Evolutionary conservation across 2,797 vertebrate species (phyloP), one percentile per base, ranked within the genome.

Genomic region (Bufotes viridis): DNA sequence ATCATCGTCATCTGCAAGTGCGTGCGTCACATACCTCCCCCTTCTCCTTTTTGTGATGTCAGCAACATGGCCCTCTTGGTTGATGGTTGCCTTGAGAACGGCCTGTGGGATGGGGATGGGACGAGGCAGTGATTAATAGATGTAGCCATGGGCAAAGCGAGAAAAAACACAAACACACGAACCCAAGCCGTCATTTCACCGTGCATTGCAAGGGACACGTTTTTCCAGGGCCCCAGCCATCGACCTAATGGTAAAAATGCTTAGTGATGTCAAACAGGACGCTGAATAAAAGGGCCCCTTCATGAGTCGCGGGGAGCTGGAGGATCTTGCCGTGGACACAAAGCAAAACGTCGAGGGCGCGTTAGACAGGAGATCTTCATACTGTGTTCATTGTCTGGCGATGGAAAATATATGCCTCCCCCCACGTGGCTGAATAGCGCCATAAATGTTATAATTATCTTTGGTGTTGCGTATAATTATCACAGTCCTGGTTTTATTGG

Each of bases 71-170:
- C 22, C 69, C 82, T 85, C 58, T 78, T 75, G 67, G 72, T 86
- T 89, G 88, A 78, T 55, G 49, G 87, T 86, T 89, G 61, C 80
- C 74, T 29, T 78, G 80, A 84, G 72, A 89, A 89, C 87, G 74
- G 84, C 22, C 69, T 57, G 87, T 81, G 78, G 80, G 88, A 82
- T 53, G 61, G 29, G 53, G 88, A 86, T 82, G 72, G 72, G 84
- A 86, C 78, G 78, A 86, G 72, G 80, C 80, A 86, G 84, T 82
- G 84, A 86, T 89, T 86, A 82, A 89, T 86, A 53, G 78, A 22
- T 78, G 76, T 88, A 85, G 78, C 87, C 69, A 79, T 82, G 79
- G 79, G 78, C 87, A 82, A 63, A 82, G 65, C 60, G 69, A 82
- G 86, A 51, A 76, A 81, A 57, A 53, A 89, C 24, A 74, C 82